A percentile compares a stretch with the other conserved stretches of the same genome.
phyloP scores from a whole-genome alignment of 2,113 vertebrate species.

The Phalacrocorax pelagicus region DNA sequence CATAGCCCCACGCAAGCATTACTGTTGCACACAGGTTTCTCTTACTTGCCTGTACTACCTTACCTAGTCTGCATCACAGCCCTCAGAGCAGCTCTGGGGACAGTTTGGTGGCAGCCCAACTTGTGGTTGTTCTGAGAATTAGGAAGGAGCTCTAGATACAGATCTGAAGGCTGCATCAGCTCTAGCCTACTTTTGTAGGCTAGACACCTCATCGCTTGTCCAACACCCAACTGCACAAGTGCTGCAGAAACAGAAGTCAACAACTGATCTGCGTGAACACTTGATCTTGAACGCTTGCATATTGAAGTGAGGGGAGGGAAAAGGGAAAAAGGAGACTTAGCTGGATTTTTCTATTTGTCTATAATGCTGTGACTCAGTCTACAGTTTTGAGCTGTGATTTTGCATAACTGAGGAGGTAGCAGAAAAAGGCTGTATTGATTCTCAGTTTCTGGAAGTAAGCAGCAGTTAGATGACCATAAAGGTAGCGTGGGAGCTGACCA shows the following conservation, averaged over 20 bases:
- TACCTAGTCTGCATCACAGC: neutral
- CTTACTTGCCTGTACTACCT: neutral
- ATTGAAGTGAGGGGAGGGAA: neutral
- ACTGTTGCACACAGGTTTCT: neutral
- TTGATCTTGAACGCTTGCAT: neutral
- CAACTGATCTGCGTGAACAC: neutral
- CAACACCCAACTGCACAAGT: neutral
- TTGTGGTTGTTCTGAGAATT: neutral
- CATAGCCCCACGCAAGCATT: neutral
- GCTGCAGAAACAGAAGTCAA: neutral
- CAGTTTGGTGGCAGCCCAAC: neutral
- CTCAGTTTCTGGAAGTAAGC: neutral
- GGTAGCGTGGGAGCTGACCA: neutral
- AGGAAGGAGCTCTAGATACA: neutral
- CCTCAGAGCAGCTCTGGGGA: fast-evolving
- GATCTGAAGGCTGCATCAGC: neutral
- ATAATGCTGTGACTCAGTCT: neutral
- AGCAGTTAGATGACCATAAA: neutral
- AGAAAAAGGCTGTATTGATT: neutral
- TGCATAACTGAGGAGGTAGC: neutral
- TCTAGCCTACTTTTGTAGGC: neutral
- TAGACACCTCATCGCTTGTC: neutral
- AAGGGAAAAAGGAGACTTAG: neutral
- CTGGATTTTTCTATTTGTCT: neutral
- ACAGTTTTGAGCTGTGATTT: neutral